Percentiles rank a stretch among this genome's conserved stretches.
Conservation (phyloP, 2,113 vertebrate genomes). For the Petromus typicus region DNA sequence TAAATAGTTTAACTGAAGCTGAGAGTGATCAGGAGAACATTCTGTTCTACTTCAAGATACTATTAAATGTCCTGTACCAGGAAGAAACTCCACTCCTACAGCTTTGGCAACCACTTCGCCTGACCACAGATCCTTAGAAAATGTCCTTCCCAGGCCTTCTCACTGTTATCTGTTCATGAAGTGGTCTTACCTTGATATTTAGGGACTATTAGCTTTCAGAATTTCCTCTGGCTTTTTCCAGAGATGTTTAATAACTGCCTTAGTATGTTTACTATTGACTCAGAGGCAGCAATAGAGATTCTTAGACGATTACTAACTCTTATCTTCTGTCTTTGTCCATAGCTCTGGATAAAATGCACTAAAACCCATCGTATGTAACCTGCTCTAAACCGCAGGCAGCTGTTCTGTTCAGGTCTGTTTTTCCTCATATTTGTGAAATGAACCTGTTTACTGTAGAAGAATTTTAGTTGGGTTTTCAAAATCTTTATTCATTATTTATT, state of each 20-base stretch:
- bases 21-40: background rate
- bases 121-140: background rate
- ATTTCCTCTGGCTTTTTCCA: background rate
- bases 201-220: background rate
- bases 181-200: background rate
- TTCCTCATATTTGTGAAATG: background rate
- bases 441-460: background rate
- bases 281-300: background rate
- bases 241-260: background rate
- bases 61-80: background rate
- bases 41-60: background rate
- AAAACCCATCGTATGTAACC: background rate
- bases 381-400: background rate
- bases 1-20: background rate
- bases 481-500: background rate
- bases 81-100: accelerated
- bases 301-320: background rate
- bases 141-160: background rate
- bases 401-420: background rate
- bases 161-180: background rate
- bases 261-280: background rate
- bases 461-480: background rate
- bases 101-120: background rate
- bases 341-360: background rate
- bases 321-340: background rate